phyloP scores from a whole-genome alignment of 2,113 vertebrate genomes.

The Cinclus cinclus region DNA sequence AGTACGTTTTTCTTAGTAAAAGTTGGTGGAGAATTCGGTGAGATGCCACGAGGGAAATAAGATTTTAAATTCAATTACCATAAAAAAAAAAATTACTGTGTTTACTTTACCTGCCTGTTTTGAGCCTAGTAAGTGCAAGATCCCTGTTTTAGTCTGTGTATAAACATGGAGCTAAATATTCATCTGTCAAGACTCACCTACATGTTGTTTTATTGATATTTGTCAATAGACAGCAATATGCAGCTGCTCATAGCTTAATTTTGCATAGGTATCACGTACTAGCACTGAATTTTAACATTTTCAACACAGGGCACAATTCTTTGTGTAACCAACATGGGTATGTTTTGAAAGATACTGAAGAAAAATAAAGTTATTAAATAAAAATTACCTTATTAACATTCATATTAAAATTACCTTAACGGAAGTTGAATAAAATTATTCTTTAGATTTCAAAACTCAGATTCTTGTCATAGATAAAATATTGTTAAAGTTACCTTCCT shows the following conservation, averaged over 20 bases:
- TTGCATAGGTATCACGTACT: not conserved
- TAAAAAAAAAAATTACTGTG: not conserved
- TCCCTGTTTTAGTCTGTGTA: not conserved
- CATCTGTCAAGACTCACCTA: not conserved
- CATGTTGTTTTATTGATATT: not conserved
- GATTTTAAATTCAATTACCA: not conserved
- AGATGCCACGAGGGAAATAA: not conserved
- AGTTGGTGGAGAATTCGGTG: not conserved
- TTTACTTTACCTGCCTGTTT: not conserved
- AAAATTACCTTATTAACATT: not conserved
- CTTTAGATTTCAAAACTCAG: not conserved
- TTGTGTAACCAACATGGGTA: fast-evolving
- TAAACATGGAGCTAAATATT: not conserved
- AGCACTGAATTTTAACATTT: not conserved
- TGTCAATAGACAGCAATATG: not conserved
- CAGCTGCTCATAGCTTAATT: not conserved
- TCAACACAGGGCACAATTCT: not conserved
- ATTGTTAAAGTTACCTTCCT: not conserved
- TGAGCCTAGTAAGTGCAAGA: not conserved
- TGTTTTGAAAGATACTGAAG: not conserved
- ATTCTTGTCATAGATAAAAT: not conserved
- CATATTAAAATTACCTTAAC: not conserved
- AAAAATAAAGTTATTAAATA: not conserved
- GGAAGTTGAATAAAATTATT: not conserved
- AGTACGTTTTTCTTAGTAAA: not conserved